phyloP scores from a whole-genome alignment of 2,888 invertebrate genomes.

The Girardia tigrina region DNA sequence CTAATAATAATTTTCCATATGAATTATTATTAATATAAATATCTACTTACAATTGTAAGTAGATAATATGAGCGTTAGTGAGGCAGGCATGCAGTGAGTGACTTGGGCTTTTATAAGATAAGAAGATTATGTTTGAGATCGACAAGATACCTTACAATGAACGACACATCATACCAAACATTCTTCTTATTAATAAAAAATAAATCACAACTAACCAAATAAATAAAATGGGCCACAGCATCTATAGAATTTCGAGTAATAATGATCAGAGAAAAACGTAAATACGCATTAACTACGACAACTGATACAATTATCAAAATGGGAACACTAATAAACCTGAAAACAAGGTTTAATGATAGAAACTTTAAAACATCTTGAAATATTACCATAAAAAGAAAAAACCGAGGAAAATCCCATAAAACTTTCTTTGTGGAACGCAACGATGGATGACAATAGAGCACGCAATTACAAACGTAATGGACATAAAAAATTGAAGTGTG shows the following conservation, averaged over 20 bases:
- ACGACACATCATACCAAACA: not conserved
- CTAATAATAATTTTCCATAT: too few species aligned
- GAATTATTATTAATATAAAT: too few species aligned
- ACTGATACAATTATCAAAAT: not conserved
- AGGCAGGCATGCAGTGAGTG: too few species aligned
- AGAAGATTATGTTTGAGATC: too few species aligned
- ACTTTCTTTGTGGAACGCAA: not conserved
- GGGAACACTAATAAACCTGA: not conserved
- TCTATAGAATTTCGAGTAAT: not conserved
- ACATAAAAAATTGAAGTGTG: not conserved
- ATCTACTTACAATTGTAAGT: too few species aligned
- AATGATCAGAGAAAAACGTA: not conserved
- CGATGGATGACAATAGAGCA: not conserved
- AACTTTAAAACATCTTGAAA: not conserved
- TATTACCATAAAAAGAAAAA: not conserved
- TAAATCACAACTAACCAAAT: not conserved
- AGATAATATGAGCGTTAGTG: too few species aligned
- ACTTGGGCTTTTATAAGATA: too few species aligned
- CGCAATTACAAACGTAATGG: not conserved
- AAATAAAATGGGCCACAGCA: not conserved
- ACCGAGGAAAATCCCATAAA: not conserved
- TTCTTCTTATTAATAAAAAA: not conserved
- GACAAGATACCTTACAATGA: too few species aligned
- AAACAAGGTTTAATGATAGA: not conserved
- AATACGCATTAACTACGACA: not conserved